Conservation (phyloP, 2,888 invertebrate genomes). For the Eupithecia subumbrata region DNA sequence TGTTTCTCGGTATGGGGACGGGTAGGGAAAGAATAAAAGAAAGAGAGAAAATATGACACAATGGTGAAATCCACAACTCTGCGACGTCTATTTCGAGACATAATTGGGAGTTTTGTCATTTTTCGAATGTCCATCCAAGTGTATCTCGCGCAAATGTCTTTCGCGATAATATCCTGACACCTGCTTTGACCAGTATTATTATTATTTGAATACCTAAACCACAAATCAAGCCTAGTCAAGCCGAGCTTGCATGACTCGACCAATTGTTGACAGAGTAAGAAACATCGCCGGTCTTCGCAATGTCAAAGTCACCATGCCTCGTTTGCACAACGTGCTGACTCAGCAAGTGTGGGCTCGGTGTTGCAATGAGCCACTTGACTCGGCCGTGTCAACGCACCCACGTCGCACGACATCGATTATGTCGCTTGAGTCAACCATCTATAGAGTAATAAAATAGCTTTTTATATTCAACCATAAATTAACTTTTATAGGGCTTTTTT, state of each 20-base stretch:
- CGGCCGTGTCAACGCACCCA: slow-evolving; percentile 66
- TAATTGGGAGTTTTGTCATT: no score
- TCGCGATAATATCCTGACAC: no score
- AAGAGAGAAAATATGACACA: no score
- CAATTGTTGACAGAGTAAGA: not conserved
- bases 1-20: no score
- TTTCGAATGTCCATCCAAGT: no score
- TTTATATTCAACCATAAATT: not conserved
- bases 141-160: no score
- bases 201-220: not conserved
- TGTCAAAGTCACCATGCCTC: slow-evolving; percentile 37
- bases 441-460: not conserved
- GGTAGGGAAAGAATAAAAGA: no score
- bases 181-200: no score
- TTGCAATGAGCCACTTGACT: slow-evolving; percentile 65
- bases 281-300: slow-evolving; percentile 19
- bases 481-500: not conserved
- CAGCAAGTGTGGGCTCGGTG: slow-evolving; percentile 41
- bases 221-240: not conserved
- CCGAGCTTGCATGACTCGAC: not conserved
- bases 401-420: slow-evolving; percentile 55
- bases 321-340: slow-evolving; percentile 43
- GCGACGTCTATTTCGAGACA: no score
- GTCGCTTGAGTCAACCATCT: slow-evolving; percentile 24
- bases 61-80: no score